Conservation (phyloP, 2,888 invertebrate species). For the Trissolcus brochymenae region DNA sequence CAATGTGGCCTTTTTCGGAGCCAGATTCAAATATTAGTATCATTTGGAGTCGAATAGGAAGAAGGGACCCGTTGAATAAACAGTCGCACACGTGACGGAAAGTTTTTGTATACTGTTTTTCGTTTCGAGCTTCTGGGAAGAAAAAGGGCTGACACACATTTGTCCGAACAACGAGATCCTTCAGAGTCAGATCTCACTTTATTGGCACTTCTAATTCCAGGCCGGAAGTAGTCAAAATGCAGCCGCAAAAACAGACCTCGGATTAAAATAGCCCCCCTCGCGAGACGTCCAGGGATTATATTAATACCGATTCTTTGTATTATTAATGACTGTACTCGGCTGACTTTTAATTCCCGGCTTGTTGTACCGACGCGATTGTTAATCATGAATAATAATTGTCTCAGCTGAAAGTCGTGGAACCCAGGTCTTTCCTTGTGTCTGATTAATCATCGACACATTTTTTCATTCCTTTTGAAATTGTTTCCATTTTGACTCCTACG, state of each 20-base stretch:
- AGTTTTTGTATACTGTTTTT: no score
- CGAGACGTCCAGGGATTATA: constrained; percentile 26
- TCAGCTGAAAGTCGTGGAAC: not conserved
- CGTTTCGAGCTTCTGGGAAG: not conserved
- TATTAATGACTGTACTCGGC: constrained; percentile 38
- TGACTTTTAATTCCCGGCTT: constrained; percentile 25
- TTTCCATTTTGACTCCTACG: no score
- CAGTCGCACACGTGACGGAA: no score
- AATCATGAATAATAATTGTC: constrained; percentile 30
- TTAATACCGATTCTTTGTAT: constrained; percentile 57
- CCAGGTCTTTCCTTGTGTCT: no score
- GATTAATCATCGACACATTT: no score
- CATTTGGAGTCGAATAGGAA: not conserved
- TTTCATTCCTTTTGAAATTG: no score
- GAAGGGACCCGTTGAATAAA: no score
- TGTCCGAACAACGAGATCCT: constrained; percentile 57
- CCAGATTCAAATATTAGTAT: no score
- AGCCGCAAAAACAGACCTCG: constrained; percentile 68
- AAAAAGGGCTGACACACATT: constrained; percentile 54
- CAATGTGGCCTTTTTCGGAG: no score
- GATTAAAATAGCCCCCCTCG: constrained; percentile 65
- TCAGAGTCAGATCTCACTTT: constrained; percentile 61
- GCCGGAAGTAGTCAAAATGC: constrained; percentile 71
- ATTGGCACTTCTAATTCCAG: constrained; percentile 73
- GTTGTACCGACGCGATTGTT: constrained; percentile 10